phyloP scores from a whole-genome alignment of 2,113 vertebrate species.

The Mormoops blainvillei region DNA sequence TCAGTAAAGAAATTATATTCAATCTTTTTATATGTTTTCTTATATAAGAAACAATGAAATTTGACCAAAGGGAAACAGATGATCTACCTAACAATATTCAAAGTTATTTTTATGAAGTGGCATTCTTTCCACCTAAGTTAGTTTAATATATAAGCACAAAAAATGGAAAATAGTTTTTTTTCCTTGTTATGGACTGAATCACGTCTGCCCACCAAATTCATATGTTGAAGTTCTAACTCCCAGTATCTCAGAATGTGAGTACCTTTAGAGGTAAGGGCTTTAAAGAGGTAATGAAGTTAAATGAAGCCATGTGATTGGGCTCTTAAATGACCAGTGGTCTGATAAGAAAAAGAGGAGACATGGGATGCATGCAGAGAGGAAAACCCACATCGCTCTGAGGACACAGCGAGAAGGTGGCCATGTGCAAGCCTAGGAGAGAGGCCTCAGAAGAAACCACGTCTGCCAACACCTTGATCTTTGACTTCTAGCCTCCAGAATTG shows the following conservation, averaged over 20 bases:
- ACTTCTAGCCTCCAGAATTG: no score
- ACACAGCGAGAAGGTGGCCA: not conserved
- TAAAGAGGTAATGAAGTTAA: not conserved
- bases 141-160: not conserved
- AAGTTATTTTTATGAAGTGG: not conserved
- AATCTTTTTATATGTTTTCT: not conserved
- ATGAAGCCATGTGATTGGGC: not conserved
- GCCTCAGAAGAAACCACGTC: no score
- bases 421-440: not conserved
- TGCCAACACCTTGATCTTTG: no score
- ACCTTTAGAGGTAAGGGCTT: not conserved
- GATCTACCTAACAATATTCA: not conserved
- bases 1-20: not conserved
- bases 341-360: not conserved
- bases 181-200: not conserved
- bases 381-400: not conserved
- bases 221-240: not conserved
- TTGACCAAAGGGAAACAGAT: not conserved
- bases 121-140: not conserved
- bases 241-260: not conserved
- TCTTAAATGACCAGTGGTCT: not conserved
- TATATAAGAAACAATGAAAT: not conserved
- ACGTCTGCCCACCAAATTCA: not conserved
- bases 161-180: not conserved
- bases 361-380: not conserved